Evolutionary conservation across 2,888 invertebrate genomes (phyloP), one percentile per base, ranked within the genome.

Genomic region (Crepidodera aurea): DNA sequence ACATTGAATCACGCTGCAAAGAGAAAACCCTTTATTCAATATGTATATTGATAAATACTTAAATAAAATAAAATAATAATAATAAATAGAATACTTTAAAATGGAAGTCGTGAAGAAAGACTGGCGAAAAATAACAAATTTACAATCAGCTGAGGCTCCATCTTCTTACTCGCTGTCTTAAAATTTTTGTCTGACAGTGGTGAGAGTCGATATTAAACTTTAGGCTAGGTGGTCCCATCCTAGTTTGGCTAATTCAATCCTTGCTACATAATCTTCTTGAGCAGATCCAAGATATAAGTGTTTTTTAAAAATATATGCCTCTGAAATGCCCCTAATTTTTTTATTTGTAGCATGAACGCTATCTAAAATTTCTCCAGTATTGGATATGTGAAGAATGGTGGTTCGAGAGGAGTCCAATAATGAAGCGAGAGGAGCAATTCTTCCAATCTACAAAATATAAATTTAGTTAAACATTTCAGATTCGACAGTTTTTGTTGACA

Each of bases 291-390:
- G 79, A 73, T 87, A 88, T 10, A 92, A 79, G 70, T 84, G 84
- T 68, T 87, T 86, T 51, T 87, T 85, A 73, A 84, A 86, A 48
- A 90, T 85, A 64, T 88, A 83, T 1, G 88, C 88, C 72, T 92
- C 91, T 70, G 89, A 88, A 15, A 91, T 82, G 7, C 78, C 76
- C 0, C 67, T 56, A 1, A 89, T 72, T 18, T 84, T 83, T 32
- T 81, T 82, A 73, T 90, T 87, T 0, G 83, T 84, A 39, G 86
- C 86, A 73, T 88, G 89, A 65, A 90, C 83, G 4, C 87, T 86
- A 19, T 90, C 89, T 4, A 91, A 76, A 65, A 93, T 85, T 63
- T 90, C 87, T 12, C 93, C 94, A 70, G 85, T 84, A 83, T 87
- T 87, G 74, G 91, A 88, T 0, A 92, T 72, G 73, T 90, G 88